These are phyloP conservation scores for Haemorhous mexicanus DNA, from an alignment of 2,113 vertebrate species.

Conservation along the genomic window DNA sequence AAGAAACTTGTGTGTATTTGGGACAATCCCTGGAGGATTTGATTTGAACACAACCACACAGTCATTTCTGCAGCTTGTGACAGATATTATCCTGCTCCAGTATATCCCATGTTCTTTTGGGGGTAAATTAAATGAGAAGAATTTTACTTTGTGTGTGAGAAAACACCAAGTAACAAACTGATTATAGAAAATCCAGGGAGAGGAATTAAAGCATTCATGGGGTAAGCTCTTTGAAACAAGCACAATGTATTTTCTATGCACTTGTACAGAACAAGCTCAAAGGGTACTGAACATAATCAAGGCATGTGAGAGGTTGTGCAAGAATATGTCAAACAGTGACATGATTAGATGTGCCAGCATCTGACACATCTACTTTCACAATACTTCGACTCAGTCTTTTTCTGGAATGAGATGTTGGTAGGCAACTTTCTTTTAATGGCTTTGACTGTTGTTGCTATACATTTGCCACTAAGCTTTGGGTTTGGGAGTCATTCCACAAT, in stretches of 20 bases:
- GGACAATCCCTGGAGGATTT: slow-evolving; percentile 18
- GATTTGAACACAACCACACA: slow-evolving; percentile 15
- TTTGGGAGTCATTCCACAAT: too few relatives aligned
- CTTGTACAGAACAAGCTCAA: not conserved
- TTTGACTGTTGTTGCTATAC: not conserved
- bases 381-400: not conserved
- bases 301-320: slow-evolving; percentile 52
- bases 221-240: slow-evolving; percentile 49
- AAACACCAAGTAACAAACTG: slow-evolving; percentile 37
- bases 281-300: not conserved
- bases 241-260: slow-evolving; percentile 3
- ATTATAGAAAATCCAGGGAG: slow-evolving; percentile 43
- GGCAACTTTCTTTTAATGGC: not conserved
- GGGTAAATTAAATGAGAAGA: not conserved
- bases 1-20: not conserved
- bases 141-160: slow-evolving; percentile 6
- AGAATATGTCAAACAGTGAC: slow-evolving; percentile 1
- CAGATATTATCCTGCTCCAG: slow-evolving; percentile 27
- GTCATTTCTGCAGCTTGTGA: slow-evolving; percentile 25
- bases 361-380: not conserved
- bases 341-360: not conserved
- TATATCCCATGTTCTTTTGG: not conserved
- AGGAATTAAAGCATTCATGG: slow-evolving; percentile 36
- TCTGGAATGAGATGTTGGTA: not conserved
- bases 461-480: not conserved